phyloP scores from a whole-genome alignment of 2,797 vertebrate genomes.

The Sebastes elongatus region DNA sequence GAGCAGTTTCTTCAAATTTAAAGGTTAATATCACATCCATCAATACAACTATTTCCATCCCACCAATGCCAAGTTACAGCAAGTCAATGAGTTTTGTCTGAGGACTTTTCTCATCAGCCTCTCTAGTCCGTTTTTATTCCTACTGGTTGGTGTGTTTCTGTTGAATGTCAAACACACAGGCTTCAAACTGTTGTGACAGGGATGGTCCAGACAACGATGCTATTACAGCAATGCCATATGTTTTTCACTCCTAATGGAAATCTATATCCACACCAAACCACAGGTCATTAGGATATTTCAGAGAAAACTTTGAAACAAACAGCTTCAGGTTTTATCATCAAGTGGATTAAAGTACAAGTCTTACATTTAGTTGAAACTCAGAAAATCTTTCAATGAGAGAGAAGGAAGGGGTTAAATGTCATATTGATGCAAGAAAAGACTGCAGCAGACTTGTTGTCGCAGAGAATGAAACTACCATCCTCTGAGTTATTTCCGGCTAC shows the following conservation, averaged over 20 bases:
- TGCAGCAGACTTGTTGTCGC: background rate
- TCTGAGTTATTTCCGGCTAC: conserved; percentile 1
- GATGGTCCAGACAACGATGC: background rate
- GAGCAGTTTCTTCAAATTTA: background rate
- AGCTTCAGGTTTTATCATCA: conserved; percentile 1
- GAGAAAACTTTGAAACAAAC: background rate
- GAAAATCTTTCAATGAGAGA: background rate
- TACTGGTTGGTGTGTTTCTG: background rate
- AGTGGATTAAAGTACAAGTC: background rate
- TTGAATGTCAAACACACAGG: background rate
- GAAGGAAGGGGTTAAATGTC: background rate
- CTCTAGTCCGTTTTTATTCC: background rate
- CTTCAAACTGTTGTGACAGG: background rate
- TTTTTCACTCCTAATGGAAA: background rate
- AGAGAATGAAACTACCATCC: background rate
- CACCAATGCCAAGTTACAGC: background rate
- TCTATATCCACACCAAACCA: background rate
- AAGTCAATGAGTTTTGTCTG: background rate
- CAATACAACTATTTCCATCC: background rate
- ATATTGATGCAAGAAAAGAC: background rate
- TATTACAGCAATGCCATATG: background rate
- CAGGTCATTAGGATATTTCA: background rate
- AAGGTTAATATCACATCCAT: background rate
- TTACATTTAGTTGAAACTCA: background rate
- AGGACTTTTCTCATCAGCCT: background rate